These are phyloP conservation scores for Mythimna pallens DNA, from an alignment of 2,888 invertebrate species.

Conservation along the genomic window DNA sequence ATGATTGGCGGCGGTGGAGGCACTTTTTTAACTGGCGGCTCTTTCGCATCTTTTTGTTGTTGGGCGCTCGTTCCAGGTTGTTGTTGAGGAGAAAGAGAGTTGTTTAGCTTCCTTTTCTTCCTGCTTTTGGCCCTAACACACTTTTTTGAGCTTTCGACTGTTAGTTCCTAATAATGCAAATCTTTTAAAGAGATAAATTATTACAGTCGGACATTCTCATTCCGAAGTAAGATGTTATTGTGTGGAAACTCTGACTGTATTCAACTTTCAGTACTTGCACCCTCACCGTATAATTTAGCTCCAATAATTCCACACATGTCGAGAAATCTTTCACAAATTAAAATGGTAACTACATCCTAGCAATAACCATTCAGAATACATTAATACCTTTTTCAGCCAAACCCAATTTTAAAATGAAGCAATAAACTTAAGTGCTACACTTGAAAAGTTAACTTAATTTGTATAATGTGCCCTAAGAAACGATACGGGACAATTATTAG, in stretches of 20 bases:
- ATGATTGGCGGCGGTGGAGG: too few relatives aligned
- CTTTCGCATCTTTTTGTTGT: too few relatives aligned
- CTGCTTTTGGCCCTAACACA: too few relatives aligned
- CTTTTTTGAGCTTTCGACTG: neutral
- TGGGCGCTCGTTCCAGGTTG: too few relatives aligned
- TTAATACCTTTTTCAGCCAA: conserved; percentile 33
- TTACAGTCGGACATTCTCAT: neutral
- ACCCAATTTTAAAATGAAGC: conserved; percentile 60
- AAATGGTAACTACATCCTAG: conserved; percentile 40
- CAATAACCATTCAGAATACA: conserved; percentile 42
- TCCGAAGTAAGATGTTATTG: neutral
- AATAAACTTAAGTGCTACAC: conserved; percentile 53
- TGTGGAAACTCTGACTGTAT: neutral
- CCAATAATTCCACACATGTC: conserved; percentile 4
- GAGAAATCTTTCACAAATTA: conserved; percentile 16
- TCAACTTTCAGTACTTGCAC: conserved; percentile 9
- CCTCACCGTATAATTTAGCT: conserved; percentile 10
- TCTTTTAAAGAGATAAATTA: neutral
- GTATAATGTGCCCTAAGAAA: conserved; percentile 40
- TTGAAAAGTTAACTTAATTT: conserved; percentile 52
- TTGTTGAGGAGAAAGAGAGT: too few relatives aligned
- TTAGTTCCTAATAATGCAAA: neutral
- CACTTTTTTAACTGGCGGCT: too few relatives aligned
- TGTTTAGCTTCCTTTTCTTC: too few relatives aligned
- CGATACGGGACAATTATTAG: conserved; percentile 59